Conservation (phyloP, 2,797 vertebrate species). For the Brachymystax lenok region DNA sequence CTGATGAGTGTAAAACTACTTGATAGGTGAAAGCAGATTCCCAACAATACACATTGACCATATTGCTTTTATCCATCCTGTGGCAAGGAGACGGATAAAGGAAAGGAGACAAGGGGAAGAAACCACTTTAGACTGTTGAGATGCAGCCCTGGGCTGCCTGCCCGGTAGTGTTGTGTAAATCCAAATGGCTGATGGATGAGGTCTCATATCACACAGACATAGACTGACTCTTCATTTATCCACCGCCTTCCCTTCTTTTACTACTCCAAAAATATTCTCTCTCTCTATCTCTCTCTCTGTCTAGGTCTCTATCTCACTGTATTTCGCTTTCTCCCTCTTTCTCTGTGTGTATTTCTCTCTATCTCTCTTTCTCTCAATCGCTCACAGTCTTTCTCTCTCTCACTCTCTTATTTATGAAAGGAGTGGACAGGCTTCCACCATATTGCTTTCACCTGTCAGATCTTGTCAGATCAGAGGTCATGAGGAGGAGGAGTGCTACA, state of each 20-base stretch:
- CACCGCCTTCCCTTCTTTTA: background rate
- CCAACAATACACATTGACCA: background rate
- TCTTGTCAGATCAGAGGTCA: constrained; percentile 50
- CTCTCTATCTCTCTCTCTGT: no score
- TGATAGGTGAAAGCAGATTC: background rate
- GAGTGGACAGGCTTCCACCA: constrained; percentile 59
- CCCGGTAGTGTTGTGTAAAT: background rate
- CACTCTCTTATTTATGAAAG: constrained; percentile 36
- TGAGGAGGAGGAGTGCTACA: constrained; percentile 12
- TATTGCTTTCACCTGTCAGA: constrained; percentile 68
- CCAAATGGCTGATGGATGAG: background rate
- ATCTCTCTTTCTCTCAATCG: no score
- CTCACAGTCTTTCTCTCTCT: no score
- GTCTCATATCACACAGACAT: background rate
- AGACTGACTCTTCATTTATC: background rate
- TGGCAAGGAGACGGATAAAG: background rate
- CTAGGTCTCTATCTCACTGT: background rate
- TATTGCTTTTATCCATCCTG: background rate
- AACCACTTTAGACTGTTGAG: background rate
- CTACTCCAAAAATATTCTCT: no score
- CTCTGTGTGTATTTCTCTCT: no score
- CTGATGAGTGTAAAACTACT: background rate
- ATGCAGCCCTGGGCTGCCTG: background rate
- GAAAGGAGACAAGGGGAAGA: background rate
- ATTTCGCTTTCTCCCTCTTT: no score